Base-by-base conservation (phyloP, 2,113 vertebrate genomes). In the Campylorhamphus procurvoides region DNA sequence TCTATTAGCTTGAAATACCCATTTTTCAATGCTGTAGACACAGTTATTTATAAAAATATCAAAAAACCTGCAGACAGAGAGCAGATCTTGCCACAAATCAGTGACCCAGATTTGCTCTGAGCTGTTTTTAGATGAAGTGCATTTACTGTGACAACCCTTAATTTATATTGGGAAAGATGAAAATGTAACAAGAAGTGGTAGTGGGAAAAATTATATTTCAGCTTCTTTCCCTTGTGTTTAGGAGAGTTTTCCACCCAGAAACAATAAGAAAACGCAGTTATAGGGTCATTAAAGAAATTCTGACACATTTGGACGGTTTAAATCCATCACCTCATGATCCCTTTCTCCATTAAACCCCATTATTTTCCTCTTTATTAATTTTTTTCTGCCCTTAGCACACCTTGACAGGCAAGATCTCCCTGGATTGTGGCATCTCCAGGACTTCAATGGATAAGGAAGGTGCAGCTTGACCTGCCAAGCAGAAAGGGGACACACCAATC, bases 81-180 rank as follows among this genome's bases (percentile, higher is more conserved):
- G 59, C 66, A 82, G 86, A 91, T 92, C 62, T 82, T 83, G 25
- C 77, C 46, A 87, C n/a, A 86, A 81, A 90, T 84, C 91, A 59
- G 42, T 37, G 88, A 67, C 82, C 87, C 64, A 93, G 72, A 84
- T 95, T 90, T 88, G 42, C 31, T 94, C 28, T 68, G 87, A 93
- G 60, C 40, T 88, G 33, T 93, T 93, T 96, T 94, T 75, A 62
- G 68, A 72, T 49, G 27, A 46, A 78, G 7, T 10, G 42, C 62
- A 75, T 91, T 78, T 87, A 69, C 39, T 49, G 28, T 80, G 63
- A 83, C 67, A 95, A 82, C 40, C 19, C 14, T 85, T 95, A 84
- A 91, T 83, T 94, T 84, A 62, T 47, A 69, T 31, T 52, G 12
- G 37, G 46, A 84, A 87, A 89, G 62, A 84, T 25, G 37, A 75